Base-by-base conservation (phyloP, 2,113 vertebrate genomes). In the Gymnocephalus cernua region DNA sequence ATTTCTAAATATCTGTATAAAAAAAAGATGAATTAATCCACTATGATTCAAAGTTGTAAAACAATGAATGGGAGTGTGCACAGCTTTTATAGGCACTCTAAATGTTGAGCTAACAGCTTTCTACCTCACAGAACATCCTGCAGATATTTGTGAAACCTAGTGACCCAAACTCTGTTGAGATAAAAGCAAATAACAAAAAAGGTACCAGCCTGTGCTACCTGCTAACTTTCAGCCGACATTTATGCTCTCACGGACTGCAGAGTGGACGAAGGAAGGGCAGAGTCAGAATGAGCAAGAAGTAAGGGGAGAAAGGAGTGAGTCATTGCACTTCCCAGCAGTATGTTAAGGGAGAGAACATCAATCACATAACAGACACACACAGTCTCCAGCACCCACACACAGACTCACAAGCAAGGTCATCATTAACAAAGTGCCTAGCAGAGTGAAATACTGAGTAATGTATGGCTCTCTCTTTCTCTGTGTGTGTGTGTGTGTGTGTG, bases 301-400 rank as follows among this genome's bases (percentile, higher is more conserved):
- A 18, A 15, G 6, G 50, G 51, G 63, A 85, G 62, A 61, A 29
- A 23, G 44, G 59, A 80, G 72, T 85, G 90, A 91, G 81, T 91
- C 88, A 91, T 41, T 70, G 62, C 13, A 15, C 29, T 89, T 82
- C 75, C 72, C 61, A 78, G 84, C 75, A 86, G 53, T 56, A 27
- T 67, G 76, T 73, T 32, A 53, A 74, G 58, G 81, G 54, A 29
- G 63, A 58, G 47, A 74, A 44, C 74, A 88, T 89, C 70, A 83
- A 82, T 88, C 85, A 78, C 69, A 68, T 14, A 65, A 48, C 19
- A 35, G 32, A 13, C 81, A 78, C 77, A 77, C 38, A 63, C 44
- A n/a, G 63, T 48, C 32, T 48, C 16, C 56, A 69, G n/a, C 10
- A 38, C 59, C 32, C 15, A 29, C 56, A 32, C 57, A 59, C 16